Percentiles rank a stretch among this genome's conserved stretches.
Evolutionary conservation across 2,113 vertebrate species (phyloP).

Genomic region (Pica pica): DNA sequence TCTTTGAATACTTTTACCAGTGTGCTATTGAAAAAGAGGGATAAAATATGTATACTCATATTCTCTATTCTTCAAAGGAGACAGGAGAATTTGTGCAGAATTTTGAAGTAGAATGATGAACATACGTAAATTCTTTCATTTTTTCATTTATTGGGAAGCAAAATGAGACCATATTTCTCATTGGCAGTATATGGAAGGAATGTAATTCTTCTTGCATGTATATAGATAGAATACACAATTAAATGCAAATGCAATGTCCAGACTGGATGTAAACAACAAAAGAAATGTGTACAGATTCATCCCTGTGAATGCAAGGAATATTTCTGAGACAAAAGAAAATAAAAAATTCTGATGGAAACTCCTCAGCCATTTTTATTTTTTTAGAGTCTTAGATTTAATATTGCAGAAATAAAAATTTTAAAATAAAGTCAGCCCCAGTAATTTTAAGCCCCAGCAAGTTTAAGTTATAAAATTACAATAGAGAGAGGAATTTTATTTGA

Average conservation of each 20-base stretch:
- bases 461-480: neutral
- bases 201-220: neutral
- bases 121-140: neutral
- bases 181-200: neutral
- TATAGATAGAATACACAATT: neutral
- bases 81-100: neutral
- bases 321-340: neutral
- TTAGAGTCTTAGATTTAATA: neutral
- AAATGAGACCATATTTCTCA: neutral
- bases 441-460: neutral
- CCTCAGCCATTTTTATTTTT: neutral
- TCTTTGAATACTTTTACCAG: neutral
- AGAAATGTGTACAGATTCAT: neutral
- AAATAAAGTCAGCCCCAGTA: neutral
- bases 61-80: neutral
- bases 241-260: neutral
- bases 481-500: neutral
- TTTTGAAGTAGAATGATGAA: neutral
- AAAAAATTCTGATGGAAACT: neutral
- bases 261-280: neutral
- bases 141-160: neutral
- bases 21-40: neutral
- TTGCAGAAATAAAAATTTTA: neutral
- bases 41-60: neutral
- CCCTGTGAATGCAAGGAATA: neutral